Evolutionary conservation across 2,113 vertebrate genomes (phyloP).

Genomic region (Aspidoscelis tigris): DNA sequence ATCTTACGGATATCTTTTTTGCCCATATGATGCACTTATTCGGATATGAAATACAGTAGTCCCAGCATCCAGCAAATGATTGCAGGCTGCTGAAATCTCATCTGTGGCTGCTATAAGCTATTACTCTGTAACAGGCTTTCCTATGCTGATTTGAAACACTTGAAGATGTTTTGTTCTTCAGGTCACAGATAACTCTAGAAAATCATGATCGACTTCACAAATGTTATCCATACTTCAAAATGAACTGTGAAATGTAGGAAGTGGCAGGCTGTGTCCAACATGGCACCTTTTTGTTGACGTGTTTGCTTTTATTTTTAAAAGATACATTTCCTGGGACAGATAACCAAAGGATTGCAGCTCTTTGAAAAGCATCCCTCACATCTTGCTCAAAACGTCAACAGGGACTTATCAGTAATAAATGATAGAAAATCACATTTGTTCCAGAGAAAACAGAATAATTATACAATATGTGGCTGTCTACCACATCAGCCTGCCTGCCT

Average conservation of each 20-base stretch:
- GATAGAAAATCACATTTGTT: background rate
- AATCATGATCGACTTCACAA: background rate
- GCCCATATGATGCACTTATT: background rate
- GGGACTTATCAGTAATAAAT: background rate
- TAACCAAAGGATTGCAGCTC: background rate
- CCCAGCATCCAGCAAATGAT: background rate
- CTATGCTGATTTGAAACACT: background rate
- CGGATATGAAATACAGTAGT: background rate
- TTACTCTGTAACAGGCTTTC: background rate
- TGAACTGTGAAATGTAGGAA: background rate
- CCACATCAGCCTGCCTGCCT: background rate
- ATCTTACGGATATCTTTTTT: background rate
- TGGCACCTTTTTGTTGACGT: background rate
- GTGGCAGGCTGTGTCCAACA: background rate
- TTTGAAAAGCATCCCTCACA: background rate
- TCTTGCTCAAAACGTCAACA: background rate
- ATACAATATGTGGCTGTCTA: no score
- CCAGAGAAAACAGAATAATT: background rate
- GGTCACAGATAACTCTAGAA: background rate
- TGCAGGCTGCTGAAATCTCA: background rate
- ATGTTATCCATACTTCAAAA: background rate
- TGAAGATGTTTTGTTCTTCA: background rate
- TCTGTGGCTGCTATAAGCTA: background rate
- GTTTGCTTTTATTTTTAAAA: background rate
- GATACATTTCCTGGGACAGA: background rate